Base-by-base conservation (phyloP, 2,888 invertebrate species). In the Oscheius sp. region DNA sequence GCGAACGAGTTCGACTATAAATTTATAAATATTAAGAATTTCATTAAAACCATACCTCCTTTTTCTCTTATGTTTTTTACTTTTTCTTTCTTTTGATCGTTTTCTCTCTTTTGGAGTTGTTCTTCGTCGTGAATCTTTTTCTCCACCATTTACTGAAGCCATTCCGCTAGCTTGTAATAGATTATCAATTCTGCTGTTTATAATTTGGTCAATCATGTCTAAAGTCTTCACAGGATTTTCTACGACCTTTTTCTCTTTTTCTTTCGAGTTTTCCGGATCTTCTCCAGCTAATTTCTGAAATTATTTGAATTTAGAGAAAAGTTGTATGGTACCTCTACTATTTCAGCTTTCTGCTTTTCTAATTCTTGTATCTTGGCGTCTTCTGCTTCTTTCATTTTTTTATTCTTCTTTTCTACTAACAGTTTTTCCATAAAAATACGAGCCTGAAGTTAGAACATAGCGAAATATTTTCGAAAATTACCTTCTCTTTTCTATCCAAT, bases 341-440 rank as follows among this genome's bases (percentile, higher is more conserved):
- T 72, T 55, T 77, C 79, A 29, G 59, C 70, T 13, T 76, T 73
- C 43, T 76, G 75, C 16, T 75, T 64, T 55, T 78, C 77, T n/a
- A 78, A 46, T 25, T 75, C 70, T 29, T 18, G 3, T 6, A 76
- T 56, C 23, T 52, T 63, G 3, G 56, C 58, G 25, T 79, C 78
- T 23, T 81, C 81, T 6, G 79, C 78, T 35, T 80, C 80, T 18
- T 72, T 23, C 45, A 66, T 46, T 41, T 81, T 80, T 55, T 73
- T 75, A 63, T 61, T 61, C 23, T 72, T 73, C 59, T 84, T 84
- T 53, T 85, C 85, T 27, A 76, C 76, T 56, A 85, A 55, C 43
- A 85, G 77, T 58, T 79, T 81, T 56, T 84, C 85, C 85, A 85
- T 84, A 64, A 85, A 85, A 5, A 85, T 76, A 43, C 84, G 77